These are phyloP conservation scores for Bombus confusus DNA, from an alignment of 1,140 invertebrate species.

Conservation along the genomic window DNA sequence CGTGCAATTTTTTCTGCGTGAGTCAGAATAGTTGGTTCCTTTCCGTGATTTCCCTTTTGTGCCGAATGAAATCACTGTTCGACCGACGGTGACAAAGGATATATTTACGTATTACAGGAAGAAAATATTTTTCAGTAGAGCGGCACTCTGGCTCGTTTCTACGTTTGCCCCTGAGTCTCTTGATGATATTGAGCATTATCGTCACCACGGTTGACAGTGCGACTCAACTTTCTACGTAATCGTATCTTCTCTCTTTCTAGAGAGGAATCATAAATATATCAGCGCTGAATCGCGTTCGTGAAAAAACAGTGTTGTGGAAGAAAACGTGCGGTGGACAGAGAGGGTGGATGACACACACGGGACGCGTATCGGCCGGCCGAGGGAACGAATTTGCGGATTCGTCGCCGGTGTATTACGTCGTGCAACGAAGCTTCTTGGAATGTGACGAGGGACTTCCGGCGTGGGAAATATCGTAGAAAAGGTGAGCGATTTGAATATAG, in stretches of 20 bases:
- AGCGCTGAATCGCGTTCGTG: constrained; percentile 1
- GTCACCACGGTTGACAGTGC: constrained; percentile 17
- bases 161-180: background rate
- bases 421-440: constrained; percentile 58
- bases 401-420: constrained; percentile 42
- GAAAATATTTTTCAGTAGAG: background rate
- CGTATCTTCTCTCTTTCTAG: background rate
- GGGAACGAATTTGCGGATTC: constrained; percentile 30
- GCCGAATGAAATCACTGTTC: background rate
- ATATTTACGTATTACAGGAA: background rate
- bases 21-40: background rate
- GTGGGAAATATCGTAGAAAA: constrained; percentile 59
- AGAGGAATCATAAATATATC: background rate
- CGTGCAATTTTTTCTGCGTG: constrained; percentile 5
- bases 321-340: constrained; percentile 6
- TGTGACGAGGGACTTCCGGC: constrained; percentile 57
- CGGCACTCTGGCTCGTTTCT: background rate
- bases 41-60: background rate
- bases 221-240: constrained; percentile 1
- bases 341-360: constrained; percentile 28
- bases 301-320: background rate
- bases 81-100: constrained; percentile 32
- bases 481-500: constrained; percentile 38
- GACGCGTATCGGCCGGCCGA: constrained; percentile 6
- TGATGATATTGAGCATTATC: constrained; percentile 19